Conservation (phyloP, 1,140 invertebrate species). For the Helicoverpa zea region DNA sequence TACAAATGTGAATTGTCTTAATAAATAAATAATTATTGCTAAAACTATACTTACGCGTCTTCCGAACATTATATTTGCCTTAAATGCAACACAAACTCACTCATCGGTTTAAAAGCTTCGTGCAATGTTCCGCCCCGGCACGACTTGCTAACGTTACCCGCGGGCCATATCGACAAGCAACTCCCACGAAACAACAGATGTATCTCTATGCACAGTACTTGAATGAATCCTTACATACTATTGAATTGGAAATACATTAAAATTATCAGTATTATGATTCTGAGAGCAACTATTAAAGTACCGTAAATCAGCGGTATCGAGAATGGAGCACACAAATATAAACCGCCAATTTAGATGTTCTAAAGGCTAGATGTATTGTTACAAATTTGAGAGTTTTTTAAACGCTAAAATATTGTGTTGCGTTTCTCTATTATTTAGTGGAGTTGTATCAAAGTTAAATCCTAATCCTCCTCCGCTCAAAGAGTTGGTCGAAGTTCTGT, state of each 20-base stretch:
- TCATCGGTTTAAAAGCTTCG: constrained; percentile 37
- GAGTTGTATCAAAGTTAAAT: no score
- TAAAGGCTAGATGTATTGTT: constrained; percentile 5
- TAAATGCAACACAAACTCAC: constrained; percentile 15
- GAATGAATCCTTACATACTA: background rate
- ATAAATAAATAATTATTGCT: background rate
- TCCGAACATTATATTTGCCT: constrained; percentile 14
- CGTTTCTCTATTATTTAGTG: no score
- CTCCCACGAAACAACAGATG: background rate
- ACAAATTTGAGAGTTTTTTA: background rate
- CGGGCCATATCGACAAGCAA: background rate
- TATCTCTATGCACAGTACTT: constrained; percentile 25
- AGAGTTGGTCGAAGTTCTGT: no score
- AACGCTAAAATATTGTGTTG: no score
- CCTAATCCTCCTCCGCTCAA: no score
- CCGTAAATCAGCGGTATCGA: constrained; percentile 11
- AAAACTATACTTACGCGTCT: background rate
- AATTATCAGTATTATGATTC: no score
- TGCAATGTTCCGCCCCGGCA: constrained; percentile 2
- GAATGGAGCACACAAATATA: background rate
- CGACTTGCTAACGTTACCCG: background rate
- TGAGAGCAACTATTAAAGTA: background rate
- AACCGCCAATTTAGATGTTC: constrained; percentile 11
- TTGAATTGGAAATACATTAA: no score
- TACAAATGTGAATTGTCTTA: no score